These are phyloP conservation scores for Bombyx mori DNA, from an alignment of 1,140 invertebrate genomes.

Conservation along the genomic window DNA sequence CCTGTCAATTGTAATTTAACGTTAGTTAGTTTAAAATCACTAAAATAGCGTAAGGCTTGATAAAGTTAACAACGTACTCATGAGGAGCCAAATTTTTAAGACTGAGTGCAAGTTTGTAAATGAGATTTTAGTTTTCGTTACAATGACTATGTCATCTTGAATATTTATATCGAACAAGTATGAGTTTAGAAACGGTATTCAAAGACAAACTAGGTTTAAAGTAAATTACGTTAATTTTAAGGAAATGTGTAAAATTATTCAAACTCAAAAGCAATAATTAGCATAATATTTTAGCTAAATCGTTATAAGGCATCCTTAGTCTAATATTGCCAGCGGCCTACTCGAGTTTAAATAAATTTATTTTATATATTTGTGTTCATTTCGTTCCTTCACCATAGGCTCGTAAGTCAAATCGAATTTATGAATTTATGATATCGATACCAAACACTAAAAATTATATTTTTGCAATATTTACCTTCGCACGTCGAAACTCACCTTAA, in stretches of 20 bases:
- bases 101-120: constrained; percentile 58
- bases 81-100: constrained; percentile 66
- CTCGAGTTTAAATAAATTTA: constrained; percentile 51
- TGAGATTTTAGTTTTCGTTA: constrained; percentile 14
- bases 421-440: no score
- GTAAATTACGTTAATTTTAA: no score
- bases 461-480: no score
- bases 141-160: no score
- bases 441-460: no score
- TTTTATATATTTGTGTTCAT: constrained; percentile 42
- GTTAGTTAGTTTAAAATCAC: constrained; percentile 2
- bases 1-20: constrained; percentile 28
- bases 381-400: constrained; percentile 19
- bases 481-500: no score
- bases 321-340: constrained; percentile 28
- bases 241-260: no score
- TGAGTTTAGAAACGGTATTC: no score
- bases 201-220: no score
- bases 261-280: no score
- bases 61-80: constrained; percentile 50
- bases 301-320: constrained; percentile 8
- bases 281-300: constrained; percentile 10
- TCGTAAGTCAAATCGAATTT: neutral
- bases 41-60: constrained; percentile 27
- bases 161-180: no score